These are phyloP conservation scores for Temnothorax unifasciatus DNA, from an alignment of 2,888 invertebrate species.

Conservation along the genomic window DNA sequence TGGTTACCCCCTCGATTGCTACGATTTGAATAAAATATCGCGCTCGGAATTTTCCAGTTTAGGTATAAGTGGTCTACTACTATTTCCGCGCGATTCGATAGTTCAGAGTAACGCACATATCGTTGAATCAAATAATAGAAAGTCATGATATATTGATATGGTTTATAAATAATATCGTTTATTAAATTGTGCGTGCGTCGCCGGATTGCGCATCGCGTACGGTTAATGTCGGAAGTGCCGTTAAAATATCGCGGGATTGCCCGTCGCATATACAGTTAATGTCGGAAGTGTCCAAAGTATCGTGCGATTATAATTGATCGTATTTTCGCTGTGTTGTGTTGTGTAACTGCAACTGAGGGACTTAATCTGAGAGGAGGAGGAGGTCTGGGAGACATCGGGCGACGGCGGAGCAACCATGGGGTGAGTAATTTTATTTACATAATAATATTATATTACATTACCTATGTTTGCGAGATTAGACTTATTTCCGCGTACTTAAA, in stretches of 20 bases:
- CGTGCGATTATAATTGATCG: background rate
- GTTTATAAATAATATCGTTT: background rate
- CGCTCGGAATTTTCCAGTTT: background rate
- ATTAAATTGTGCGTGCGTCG: background rate
- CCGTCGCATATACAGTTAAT: background rate
- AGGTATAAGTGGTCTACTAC: background rate
- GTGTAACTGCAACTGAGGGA: background rate
- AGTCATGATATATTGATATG: background rate
- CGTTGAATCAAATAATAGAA: background rate
- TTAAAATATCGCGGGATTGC: background rate
- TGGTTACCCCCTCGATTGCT: constrained; percentile 17
- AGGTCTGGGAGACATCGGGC: background rate
- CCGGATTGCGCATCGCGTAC: too few relatives aligned
- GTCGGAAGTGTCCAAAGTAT: background rate
- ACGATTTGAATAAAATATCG: background rate
- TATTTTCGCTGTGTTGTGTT: background rate
- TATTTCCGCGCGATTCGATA: background rate
- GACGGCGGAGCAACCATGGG: background rate
- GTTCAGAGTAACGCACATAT: background rate
- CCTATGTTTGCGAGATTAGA: background rate
- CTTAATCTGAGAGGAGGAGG: background rate
- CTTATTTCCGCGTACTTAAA: background rate
- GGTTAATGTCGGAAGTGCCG: too few relatives aligned
- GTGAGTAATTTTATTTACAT: background rate
- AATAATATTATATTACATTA: background rate